Evolutionary conservation across 2,888 invertebrate genomes (phyloP).

Genomic region (Melitaea athalia): DNA sequence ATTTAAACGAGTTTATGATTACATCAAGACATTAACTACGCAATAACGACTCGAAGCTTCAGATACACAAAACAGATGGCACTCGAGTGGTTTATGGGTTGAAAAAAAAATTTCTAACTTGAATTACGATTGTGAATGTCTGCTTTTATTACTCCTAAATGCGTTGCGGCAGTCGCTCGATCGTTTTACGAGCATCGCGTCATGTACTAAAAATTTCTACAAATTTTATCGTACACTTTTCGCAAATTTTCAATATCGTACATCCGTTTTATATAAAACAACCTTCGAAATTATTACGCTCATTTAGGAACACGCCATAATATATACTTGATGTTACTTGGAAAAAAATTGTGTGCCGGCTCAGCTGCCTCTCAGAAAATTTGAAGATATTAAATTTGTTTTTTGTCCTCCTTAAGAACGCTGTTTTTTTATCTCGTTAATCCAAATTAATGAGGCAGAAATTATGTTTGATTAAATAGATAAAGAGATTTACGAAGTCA

Average conservation of each 20-base stretch:
- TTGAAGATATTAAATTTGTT: conserved; percentile 34
- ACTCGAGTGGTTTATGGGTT: conserved; percentile 41
- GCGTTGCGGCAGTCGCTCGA: conserved; percentile 69
- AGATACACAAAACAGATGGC: conserved; percentile 47
- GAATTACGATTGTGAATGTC: conserved; percentile 66
- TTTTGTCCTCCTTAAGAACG: conserved; percentile 14
- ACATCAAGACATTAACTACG: conserved; percentile 35
- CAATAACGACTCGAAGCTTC: conserved; percentile 32
- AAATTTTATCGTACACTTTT: conserved; percentile 27
- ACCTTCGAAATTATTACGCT: conserved; percentile 30
- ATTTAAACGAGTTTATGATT: conserved; percentile 38
- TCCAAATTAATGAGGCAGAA: conserved; percentile 4
- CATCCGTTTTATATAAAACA: conserved; percentile 37
- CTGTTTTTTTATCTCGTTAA: conserved; percentile 14
- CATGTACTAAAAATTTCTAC: conserved; percentile 56
- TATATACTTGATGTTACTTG: conserved; percentile 29
- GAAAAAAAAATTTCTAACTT: conserved; percentile 61
- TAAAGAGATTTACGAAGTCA: not conserved
- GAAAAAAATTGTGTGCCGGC: conserved; percentile 21
- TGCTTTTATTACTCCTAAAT: conserved; percentile 67
- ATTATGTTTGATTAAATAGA: not conserved
- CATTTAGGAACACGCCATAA: conserved; percentile 24
- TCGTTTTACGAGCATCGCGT: conserved; percentile 63
- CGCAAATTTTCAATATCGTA: conserved; percentile 43
- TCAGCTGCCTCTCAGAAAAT: conserved; percentile 38